phyloP scores from a whole-genome alignment of 2,797 vertebrate species.

The Carduelis carduelis region DNA sequence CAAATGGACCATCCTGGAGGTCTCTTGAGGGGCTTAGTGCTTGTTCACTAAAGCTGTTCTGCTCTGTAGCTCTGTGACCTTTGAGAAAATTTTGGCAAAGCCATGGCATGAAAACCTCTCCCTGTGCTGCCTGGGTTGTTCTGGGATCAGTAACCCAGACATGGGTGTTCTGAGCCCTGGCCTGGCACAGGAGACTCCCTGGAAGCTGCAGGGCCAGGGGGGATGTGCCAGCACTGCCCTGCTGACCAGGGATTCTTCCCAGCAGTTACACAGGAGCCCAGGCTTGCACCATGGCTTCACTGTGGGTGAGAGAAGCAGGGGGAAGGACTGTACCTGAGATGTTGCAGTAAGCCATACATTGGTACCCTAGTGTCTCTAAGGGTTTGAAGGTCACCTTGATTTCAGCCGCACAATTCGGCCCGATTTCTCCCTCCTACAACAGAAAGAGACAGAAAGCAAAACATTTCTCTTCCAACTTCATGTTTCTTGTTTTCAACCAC shows the following conservation, averaged over 20 bases:
- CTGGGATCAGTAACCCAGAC: not conserved
- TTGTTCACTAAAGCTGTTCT: not conserved
- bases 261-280: not conserved
- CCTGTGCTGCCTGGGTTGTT: not conserved
- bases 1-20: not conserved
- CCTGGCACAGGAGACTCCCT: not conserved
- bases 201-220: not conserved
- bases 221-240: not conserved
- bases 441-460: too few species aligned
- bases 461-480: too few species aligned
- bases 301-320: not conserved
- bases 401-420: too few species aligned
- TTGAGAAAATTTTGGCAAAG: not conserved
- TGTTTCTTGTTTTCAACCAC: too few species aligned
- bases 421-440: too few species aligned
- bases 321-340: too few species aligned
- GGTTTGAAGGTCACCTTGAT: too few species aligned
- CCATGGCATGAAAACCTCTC: not conserved
- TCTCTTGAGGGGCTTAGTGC: not conserved
- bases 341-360: too few species aligned
- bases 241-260: not conserved
- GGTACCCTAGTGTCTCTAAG: too few species aligned
- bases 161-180: not conserved
- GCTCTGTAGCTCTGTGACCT: not conserved
- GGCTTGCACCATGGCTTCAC: not conserved